Evolutionary conservation across 2,888 invertebrate species (phyloP), one percentile per base, ranked within the genome.

Genomic region (Acheta domesticus): DNA sequence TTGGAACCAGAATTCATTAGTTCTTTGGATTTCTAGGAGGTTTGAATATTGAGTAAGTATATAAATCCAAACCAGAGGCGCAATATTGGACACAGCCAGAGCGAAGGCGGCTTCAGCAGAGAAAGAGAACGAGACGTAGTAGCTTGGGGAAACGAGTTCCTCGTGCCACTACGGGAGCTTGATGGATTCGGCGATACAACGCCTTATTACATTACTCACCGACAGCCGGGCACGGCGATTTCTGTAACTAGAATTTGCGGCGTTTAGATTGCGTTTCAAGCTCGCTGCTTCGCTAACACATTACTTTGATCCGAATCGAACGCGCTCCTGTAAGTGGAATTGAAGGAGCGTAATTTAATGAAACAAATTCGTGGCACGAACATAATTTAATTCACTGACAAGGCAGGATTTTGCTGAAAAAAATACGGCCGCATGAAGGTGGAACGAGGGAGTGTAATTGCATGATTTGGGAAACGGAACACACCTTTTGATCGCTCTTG

Each of bases 181-280:
- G 62, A 62, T 62, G 62, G 62, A 62, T 62, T 62, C 8, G 62
- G 62, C 62, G 62, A 62, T 62, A 62, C 62, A 19, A 62, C 62
- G n/a, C 16, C 62, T 62, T 62, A 62, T 62, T 62, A 62, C 62
- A 62, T 62, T 62, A 62, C 62, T 62, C 62, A 62, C 62, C 62
- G 62, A 62, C 62, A n/a, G 16, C 62, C 62, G 16, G 4, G 14
- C 62, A 62, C n/a, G 62, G 62, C n/a, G 16, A n/a, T 62, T 62
- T 62, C 62, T 62, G 62, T n/a, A 62, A 62, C 62, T 62, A 62
- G 62, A 62, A 62, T 62, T 62, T 62, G 62, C 62, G 62, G n/a
- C 62, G 36, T 36, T 62, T n/a, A n/a, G 62, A 62, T 62, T 62
- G 62, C 16, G 14, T 62, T 62, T 62, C 62, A 62, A 62, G 62